Base-by-base conservation (phyloP, 1,140 invertebrate species). In the Drosophila quadrilineata region DNA sequence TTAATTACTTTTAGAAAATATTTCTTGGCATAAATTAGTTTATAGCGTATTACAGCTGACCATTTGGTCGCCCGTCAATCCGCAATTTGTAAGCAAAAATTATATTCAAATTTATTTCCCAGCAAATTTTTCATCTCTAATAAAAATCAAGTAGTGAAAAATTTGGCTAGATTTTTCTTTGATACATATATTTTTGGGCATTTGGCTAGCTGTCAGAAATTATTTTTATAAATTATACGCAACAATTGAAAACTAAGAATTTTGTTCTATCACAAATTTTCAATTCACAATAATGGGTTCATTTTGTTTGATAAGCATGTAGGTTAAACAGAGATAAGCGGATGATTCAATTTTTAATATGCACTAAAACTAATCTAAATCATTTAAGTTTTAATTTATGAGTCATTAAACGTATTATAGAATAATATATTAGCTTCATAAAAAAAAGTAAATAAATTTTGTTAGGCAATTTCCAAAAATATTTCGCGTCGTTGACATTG, bases 51-150 rank as follows among this genome's bases (percentile, higher is more conserved):
- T 38, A 52, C 10, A 8, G 43, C 19, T 29, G 49, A 53, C 52
- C 52, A 54, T 58, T 58, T 36, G n/a, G n/a, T n/a, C n/a, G 56
- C 14, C 38, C 12, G 10, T 14, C 29, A 16, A n/a, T n/a, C n/a
- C n/a, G n/a, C n/a, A n/a, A n/a, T n/a, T n/a, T n/a, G n/a, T n/a
- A n/a, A n/a, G n/a, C n/a, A n/a, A n/a, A n/a, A n/a, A n/a, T n/a
- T n/a, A n/a, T n/a, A n/a, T n/a, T n/a, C n/a, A n/a, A n/a, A n/a
- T n/a, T n/a, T n/a, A n/a, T n/a, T n/a, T n/a, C n/a, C n/a, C n/a
- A n/a, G n/a, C n/a, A n/a, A n/a, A n/a, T n/a, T n/a, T n/a, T n/a
- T n/a, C n/a, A n/a, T n/a, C n/a, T n/a, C n/a, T n/a, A n/a, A n/a
- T n/a, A n/a, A n/a, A n/a, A n/a, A n/a, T n/a, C n/a, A n/a, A n/a